phyloP scores from a whole-genome alignment of 2,113 vertebrate genomes.

The Todiramphus saurophagus region DNA sequence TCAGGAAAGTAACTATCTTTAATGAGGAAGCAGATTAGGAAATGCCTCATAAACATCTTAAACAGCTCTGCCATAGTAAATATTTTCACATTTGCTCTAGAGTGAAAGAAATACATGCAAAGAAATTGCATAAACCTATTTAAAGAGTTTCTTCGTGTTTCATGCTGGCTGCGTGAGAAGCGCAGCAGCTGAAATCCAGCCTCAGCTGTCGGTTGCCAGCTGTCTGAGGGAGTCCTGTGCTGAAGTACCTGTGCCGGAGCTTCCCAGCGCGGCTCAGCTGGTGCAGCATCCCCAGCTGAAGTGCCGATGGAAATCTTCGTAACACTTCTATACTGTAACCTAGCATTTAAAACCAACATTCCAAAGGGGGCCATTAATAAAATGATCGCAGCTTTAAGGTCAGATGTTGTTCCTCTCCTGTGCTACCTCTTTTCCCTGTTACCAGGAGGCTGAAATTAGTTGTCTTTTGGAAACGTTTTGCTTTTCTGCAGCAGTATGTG shows the following conservation, averaged over 20 bases:
- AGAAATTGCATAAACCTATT: neutral
- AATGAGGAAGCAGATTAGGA: neutral
- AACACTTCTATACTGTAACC: neutral
- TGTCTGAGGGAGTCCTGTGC: accelerated
- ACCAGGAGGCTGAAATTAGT: neutral
- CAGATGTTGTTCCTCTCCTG: neutral
- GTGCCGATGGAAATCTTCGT: neutral
- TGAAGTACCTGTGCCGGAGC: neutral
- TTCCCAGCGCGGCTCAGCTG: neutral
- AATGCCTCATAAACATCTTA: neutral
- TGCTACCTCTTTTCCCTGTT: neutral
- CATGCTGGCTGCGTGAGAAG: accelerated
- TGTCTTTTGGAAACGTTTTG: neutral
- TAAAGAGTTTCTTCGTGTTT: neutral
- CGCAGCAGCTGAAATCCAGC: neutral
- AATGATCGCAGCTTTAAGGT: neutral
- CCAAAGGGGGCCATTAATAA: neutral
- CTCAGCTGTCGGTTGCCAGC: neutral
- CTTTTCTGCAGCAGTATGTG: neutral
- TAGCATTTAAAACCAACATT: neutral
- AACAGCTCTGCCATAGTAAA: neutral
- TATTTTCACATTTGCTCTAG: neutral
- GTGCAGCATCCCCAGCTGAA: neutral
- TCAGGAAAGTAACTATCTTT: neutral
- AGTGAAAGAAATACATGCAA: neutral